Evolutionary conservation across 2,797 vertebrate genomes (phyloP), one percentile per base, ranked within the genome.

Genomic region (Diplodus puntazzo): DNA sequence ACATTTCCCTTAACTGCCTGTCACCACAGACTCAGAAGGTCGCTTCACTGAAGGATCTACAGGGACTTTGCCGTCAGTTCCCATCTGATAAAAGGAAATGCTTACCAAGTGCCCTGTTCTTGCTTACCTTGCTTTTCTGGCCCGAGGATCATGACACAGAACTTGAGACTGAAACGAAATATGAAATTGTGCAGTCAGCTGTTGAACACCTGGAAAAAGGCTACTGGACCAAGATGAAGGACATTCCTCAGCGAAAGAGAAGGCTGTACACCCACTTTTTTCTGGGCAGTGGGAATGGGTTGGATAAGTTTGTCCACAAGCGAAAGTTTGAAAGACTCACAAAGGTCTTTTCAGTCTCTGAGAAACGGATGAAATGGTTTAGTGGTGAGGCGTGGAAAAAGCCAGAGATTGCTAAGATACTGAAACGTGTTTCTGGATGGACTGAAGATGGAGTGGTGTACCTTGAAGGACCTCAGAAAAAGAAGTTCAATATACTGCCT

Each of bases 51-150:
- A 81, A 64, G 83, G 77, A 88, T 16, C 93, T 97, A 0, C 95
- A 95, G 18, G 75, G 81, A 8, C 90, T 96, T 54, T 92, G 95
- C 73, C 10, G 12, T 27, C 94, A 92, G 66, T 96, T 97, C 16
- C 85, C 87, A 45, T 75, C 69, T 75, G 91, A 90, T n/a, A 92
- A 73, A 84, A 93, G 46, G 17, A 72, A 84, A 50, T 96, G 95
- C 70, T 84, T 91, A 17, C 75, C 96, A 77, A 93, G 80, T 68
- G 93, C 95, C 21, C 50, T 95, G 53, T 96, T 97, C 80, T 73
- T 97, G 59, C 93, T 94, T 9, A 96, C 95, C 11, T 78, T 97
- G 63, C 80, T 97, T 0, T 96, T 95, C 84, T 97, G 96, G 97
- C 96, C 96, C 71, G 96, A 96, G 43, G 94, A 96, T 27, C 39